phyloP scores from a whole-genome alignment of 2,113 vertebrate species.

The Serinus canaria region DNA sequence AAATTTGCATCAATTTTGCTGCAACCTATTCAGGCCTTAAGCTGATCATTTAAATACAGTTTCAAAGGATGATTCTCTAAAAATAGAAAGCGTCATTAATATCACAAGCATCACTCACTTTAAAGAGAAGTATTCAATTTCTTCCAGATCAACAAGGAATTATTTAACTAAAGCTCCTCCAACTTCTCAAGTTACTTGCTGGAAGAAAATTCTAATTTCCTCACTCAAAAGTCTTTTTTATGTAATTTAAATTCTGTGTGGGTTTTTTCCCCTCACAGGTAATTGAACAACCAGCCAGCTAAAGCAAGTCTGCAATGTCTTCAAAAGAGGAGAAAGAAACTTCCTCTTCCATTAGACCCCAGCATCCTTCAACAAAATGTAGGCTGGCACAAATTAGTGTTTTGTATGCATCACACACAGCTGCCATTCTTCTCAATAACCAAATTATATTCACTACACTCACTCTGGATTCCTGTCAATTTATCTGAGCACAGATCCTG shows the following conservation, averaged over 20 bases:
- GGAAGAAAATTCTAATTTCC: not conserved
- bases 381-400: not conserved
- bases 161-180: not conserved
- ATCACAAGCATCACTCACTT: not conserved
- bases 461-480: not conserved
- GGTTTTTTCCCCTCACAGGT: not conserved
- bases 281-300: not conserved
- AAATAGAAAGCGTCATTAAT: not conserved
- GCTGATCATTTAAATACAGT: not conserved
- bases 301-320: not conserved
- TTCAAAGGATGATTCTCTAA: not conserved
- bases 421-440: conserved; percentile 2
- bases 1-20: not conserved
- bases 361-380: not conserved
- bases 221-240: not conserved
- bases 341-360: not conserved
- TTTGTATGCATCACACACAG: not conserved
- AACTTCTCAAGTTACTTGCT: not conserved
- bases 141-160: not conserved
- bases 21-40: not conserved
- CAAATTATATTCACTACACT: not conserved
- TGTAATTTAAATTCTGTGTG: not conserved
- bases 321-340: not conserved
- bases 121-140: not conserved
- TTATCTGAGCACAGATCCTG: not conserved